Evolutionary conservation across 2,888 invertebrate genomes (phyloP), one percentile per base, ranked within the genome.

Genomic region (Parapristionchus giblindavisi): DNA sequence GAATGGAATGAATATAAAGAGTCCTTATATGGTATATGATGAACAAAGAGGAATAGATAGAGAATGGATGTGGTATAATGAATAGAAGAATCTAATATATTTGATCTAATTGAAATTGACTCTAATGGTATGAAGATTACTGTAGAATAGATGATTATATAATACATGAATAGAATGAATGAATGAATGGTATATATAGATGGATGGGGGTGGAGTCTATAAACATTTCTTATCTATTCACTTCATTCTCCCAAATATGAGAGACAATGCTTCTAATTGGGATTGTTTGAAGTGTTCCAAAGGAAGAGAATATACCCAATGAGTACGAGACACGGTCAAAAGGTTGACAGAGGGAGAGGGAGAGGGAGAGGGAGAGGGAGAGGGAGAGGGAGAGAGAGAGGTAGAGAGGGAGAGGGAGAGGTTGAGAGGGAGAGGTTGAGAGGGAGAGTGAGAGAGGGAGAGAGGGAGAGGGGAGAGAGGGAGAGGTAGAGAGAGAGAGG

Each of bases 221-320:
- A 43, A 17, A 43, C 43, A 17, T 17, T 14, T 43, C 11, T 17
- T 43, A 8, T 43, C 43, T 43, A 43, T n/a, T n/a, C n/a, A n/a
- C n/a, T n/a, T n/a, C n/a, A n/a, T n/a, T n/a, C n/a, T n/a, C n/a
- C n/a, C n/a, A n/a, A n/a, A n/a, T n/a, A n/a, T n/a, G n/a, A n/a
- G n/a, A n/a, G n/a, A n/a, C n/a, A n/a, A n/a, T n/a, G 58, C 32
- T 17, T 6, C 58, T 5, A 29, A 58, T 58, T 58, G 58, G 32
- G 58, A 58, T 34, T 36, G 32, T 34, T 24, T n/a, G 40, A 63
- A 63, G 27, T 38, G 40, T 24, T 63, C 40, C 6, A 40, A 24
- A 63, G 63, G 40, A 63, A 40, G 63, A 63, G 38, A 24, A 40
- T 21, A 40, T 40, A 48, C 48, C 48, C n/a, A n/a, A n/a, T n/a